These are phyloP conservation scores for Wiebesia pumilae DNA, from an alignment of 1,140 invertebrate species.

Conservation along the genomic window DNA sequence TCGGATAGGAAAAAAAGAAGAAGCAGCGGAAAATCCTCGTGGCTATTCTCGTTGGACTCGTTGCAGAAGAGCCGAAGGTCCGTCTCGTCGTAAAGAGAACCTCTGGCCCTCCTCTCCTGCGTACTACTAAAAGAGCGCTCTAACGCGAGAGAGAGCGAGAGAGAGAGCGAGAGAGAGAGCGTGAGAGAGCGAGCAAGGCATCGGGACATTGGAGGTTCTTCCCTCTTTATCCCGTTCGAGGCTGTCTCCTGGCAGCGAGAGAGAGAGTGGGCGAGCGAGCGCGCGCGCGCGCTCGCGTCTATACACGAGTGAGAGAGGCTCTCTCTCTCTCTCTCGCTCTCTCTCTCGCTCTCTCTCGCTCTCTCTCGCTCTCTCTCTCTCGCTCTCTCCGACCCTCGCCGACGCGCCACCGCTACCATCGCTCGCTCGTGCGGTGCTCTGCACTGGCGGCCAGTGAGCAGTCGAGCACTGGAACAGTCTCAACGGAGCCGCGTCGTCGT, in stretches of 20 bases:
- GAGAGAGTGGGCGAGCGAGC: not conserved
- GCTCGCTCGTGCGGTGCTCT: not conserved
- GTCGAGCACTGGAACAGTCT: slow-evolving; percentile 14
- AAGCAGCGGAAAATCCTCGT: not conserved
- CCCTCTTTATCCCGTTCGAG: not conserved
- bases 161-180: slow-evolving; percentile 24
- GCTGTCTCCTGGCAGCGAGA: slow-evolving; percentile 5
- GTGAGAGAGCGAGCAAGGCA: not conserved
- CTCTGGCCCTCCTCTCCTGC: slow-evolving; percentile 6
- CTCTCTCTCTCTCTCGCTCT: not conserved
- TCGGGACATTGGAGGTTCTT: not conserved
- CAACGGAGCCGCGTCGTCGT: slow-evolving; percentile 38
- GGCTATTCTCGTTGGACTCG: not conserved
- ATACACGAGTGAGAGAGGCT: too few relatives aligned
- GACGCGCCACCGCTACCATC: not conserved
- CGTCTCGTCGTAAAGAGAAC: slow-evolving; percentile 27
- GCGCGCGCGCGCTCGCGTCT: too few relatives aligned
- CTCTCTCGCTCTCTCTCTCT: not conserved
- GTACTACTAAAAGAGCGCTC: not conserved
- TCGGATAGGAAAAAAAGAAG: not conserved
- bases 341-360: too few relatives aligned
- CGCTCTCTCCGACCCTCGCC: not conserved
- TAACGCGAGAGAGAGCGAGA: not conserved
- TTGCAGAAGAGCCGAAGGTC: not conserved
- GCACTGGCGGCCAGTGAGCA: not conserved